Evolutionary conservation across 1,140 invertebrate species (phyloP).

Genomic region (Hyles vespertilio): DNA sequence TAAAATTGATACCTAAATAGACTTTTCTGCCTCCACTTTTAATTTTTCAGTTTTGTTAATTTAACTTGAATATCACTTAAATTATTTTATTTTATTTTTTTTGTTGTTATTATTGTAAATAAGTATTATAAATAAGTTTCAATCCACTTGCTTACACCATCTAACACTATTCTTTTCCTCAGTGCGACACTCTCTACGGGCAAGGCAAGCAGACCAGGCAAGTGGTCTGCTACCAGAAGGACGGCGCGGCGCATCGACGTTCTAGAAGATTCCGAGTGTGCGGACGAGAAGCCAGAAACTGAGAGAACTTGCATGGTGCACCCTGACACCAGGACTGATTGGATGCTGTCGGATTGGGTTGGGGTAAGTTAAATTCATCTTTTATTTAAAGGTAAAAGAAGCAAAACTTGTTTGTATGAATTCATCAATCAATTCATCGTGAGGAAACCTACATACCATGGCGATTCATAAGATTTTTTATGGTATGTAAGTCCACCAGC

Average conservation of each 20-base stretch:
- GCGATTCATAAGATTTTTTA: too few species aligned
- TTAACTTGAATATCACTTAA: too few species aligned
- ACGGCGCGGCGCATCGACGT: slow-evolving; percentile 83
- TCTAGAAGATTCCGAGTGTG: slow-evolving; percentile 83
- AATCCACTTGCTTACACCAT: not conserved
- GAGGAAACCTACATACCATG: too few species aligned
- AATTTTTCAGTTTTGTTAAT: too few species aligned
- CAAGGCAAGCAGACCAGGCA: slow-evolving; percentile 85
- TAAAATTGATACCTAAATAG: too few species aligned
- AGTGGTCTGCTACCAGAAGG: slow-evolving; percentile 85
- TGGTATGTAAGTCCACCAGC: too few species aligned
- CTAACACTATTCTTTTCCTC: slow-evolving; percentile 6
- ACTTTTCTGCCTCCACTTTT: too few species aligned
- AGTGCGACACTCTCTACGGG: slow-evolving; percentile 93
- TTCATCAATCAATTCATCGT: too few species aligned
- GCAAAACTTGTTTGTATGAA: too few species aligned
- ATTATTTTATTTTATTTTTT: too few species aligned
- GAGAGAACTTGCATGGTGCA: slow-evolving; percentile 84
- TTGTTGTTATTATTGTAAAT: not conserved
- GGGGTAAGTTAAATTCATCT: slow-evolving; percentile 80
- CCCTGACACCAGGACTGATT: slow-evolving; percentile 94
- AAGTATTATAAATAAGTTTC: not conserved
- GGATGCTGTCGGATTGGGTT: slow-evolving; percentile 91
- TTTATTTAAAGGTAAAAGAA: too few species aligned
- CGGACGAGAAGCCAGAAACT: slow-evolving; percentile 81